Base-by-base conservation (phyloP, 2,113 vertebrate genomes). In the Tachysurus vachellii region DNA sequence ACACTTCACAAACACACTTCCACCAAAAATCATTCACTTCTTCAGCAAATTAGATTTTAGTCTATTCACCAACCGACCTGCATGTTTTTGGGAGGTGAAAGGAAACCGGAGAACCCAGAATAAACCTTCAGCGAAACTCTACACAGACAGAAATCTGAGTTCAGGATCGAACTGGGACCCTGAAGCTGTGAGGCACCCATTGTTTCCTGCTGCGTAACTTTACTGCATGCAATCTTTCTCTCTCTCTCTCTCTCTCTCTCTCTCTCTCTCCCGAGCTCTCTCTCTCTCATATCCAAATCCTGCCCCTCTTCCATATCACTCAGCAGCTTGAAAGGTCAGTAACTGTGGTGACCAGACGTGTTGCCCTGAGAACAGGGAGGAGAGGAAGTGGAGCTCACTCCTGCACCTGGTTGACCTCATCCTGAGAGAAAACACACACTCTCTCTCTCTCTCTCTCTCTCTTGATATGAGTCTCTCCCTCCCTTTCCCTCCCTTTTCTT, bases 321-420 rank as follows among this genome's bases (percentile, higher is more conserved):
- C 54, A 36, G n/a, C 54, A 59, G 54, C 53, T 57, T 80, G n/a
- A 80, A 36, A 80, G 77, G 54, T 80, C 54, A 36, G 44, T 79
- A 79, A 62, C 75, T 47, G 86, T 83, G 53, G 77, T 62, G 44
- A 61, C 83, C 28, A 44, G 56, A 86, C 82, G 23, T 82, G 89
- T 88, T 85, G 85, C 84, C 73, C 50, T 81, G 66, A 84, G 81
- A 90, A 81, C 54, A 19, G 50, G 83, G 86, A 82, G 86, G 86
- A 85, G 85, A 88, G 83, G 56, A 84, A 90, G 59, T 83, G 42
- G 26, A 31, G 31, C 50, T 80, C 57, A 71, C 4, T 53, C 57
- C 81, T 84, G 81, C 76, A 82, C 59, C 62, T 71, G 73, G 56
- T 36, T 64, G 19, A 57, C 76, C 64, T 77, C 62, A 57, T 87